These are phyloP conservation scores for Adineta ricciae DNA, from an alignment of 2,888 invertebrate species.

Conservation along the genomic window DNA sequence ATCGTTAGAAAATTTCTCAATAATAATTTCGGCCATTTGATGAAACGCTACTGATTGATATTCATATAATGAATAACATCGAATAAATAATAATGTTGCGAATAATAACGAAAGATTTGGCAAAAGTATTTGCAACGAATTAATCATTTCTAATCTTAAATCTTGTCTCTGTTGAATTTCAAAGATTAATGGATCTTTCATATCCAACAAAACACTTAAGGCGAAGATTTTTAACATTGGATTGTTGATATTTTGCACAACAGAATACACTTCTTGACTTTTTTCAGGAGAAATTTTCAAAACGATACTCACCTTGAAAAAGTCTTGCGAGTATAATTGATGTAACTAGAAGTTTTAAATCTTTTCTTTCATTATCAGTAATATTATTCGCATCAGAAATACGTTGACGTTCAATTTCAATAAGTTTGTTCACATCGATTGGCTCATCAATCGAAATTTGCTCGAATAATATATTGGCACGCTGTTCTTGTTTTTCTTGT, in stretches of 20 bases:
- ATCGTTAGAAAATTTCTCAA: not conserved
- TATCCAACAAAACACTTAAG: not conserved
- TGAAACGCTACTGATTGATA: not conserved
- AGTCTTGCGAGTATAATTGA: not conserved
- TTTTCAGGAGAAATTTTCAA: not conserved
- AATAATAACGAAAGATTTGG: not conserved
- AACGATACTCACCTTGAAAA: not conserved
- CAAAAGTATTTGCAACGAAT: not conserved
- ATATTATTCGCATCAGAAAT: not conserved
- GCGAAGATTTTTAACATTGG: not conserved
- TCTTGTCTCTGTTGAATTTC: not conserved
- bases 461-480: no score
- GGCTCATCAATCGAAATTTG: not conserved
- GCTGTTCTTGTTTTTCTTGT: no score
- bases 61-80: not conserved
- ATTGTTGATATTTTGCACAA: not conserved
- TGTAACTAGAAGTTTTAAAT: not conserved
- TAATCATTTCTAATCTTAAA: not conserved
- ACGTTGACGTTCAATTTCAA: not conserved
- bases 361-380: not conserved
- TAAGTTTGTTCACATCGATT: not conserved
- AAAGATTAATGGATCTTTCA: not conserved
- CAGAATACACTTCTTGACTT: not conserved
- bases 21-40: not conserved
- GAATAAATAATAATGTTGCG: not conserved